Percentiles rank a stretch among this genome's conserved stretches.
These are phyloP conservation scores for Heterotilapia buettikoferi DNA, from an alignment of 2,113 vertebrate genomes.

Conservation along the genomic window DNA sequence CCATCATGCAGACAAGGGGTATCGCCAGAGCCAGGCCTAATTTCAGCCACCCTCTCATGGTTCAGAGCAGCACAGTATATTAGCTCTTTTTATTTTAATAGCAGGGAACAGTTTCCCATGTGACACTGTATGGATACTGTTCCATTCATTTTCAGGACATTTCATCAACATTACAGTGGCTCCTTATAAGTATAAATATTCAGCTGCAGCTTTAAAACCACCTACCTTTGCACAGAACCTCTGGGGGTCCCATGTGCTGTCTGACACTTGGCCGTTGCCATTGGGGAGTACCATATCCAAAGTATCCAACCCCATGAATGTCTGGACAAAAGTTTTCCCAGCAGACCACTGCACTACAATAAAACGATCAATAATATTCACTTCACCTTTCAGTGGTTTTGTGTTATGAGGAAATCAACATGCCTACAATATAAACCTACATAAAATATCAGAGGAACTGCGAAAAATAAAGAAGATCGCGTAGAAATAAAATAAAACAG, in stretches of 20 bases:
- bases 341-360: background rate
- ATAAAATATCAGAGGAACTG: background rate
- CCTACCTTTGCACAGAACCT: background rate
- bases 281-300: background rate
- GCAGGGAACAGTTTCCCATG: background rate
- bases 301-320: background rate
- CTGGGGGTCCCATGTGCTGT: background rate
- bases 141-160: background rate
- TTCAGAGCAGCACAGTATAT: constrained; percentile 1
- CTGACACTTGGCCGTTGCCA: background rate
- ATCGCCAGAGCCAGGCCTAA: constrained; percentile 39
- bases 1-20: constrained; percentile 52
- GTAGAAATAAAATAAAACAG: background rate
- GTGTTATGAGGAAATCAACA: background rate
- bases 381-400: background rate
- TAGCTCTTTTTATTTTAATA: background rate
- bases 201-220: background rate
- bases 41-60: constrained; percentile 35
- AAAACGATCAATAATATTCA: background rate
- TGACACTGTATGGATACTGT: background rate
- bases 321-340: background rate
- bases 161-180: background rate
- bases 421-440: background rate
- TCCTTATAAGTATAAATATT: background rate
- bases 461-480: background rate